These are phyloP conservation scores for Urocynchramus pylzowi DNA, from an alignment of 2,113 vertebrate species.

Conservation along the genomic window DNA sequence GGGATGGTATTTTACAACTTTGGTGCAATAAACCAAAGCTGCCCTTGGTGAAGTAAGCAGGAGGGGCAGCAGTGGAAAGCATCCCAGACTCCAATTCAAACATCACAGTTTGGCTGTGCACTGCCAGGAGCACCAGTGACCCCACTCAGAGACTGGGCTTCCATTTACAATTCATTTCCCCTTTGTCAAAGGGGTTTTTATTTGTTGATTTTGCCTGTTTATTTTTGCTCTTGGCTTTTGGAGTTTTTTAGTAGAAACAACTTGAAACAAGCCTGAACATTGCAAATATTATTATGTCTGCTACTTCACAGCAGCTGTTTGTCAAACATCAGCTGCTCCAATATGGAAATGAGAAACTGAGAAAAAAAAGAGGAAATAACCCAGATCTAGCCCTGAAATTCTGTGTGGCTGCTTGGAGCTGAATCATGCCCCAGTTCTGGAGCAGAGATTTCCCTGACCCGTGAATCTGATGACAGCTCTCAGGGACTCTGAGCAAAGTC, in stretches of 20 bases:
- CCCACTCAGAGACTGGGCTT: neutral
- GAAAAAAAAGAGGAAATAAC: neutral
- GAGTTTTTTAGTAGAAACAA: neutral
- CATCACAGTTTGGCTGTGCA: accelerated
- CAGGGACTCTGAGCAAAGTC: neutral
- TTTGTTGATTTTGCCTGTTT: neutral
- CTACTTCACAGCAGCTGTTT: neutral
- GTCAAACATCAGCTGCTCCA: neutral
- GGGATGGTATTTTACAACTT: neutral
- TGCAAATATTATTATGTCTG: neutral
- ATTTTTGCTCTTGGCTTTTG: neutral
- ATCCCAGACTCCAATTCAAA: neutral
- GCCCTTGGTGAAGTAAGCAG: neutral
- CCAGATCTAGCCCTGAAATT: neutral
- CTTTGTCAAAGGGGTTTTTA: neutral
- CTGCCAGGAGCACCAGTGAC: neutral
- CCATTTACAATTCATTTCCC: neutral
- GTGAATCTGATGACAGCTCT: accelerated
- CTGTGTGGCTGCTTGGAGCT: neutral
- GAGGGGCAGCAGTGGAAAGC: neutral
- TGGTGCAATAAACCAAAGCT: neutral
- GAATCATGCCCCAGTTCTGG: accelerated
- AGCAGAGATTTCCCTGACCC: neutral
- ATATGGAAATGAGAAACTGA: neutral
- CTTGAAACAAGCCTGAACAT: neutral